Percentiles rank a stretch among this genome's conserved stretches.
Conservation (phyloP, 2,888 invertebrate species). For the Rhabditoides inermis region DNA sequence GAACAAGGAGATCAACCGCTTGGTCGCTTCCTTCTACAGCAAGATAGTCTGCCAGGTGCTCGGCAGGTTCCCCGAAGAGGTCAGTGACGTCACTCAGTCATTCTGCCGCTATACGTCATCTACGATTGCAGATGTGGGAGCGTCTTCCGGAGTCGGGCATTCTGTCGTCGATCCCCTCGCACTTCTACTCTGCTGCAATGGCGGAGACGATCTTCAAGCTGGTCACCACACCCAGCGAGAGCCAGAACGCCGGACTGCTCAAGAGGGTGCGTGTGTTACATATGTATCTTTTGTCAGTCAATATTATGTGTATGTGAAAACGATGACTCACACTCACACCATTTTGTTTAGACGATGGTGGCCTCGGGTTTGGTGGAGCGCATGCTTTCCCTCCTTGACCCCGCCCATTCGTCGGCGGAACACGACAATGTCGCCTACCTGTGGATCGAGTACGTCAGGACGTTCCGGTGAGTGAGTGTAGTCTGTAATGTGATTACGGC, state of each 20-base stretch:
- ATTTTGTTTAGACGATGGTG: constrained; percentile 2
- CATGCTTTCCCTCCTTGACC: constrained; percentile 14
- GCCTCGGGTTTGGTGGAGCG: constrained; percentile 13
- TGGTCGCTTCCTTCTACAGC: constrained; percentile 26
- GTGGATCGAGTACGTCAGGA: constrained; percentile 12
- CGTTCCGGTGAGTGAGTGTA: constrained; percentile 1
- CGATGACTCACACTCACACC: not conserved
- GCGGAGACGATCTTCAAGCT: not conserved
- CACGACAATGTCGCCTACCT: constrained; percentile 24
- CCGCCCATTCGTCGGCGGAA: constrained; percentile 8
- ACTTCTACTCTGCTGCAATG: not conserved
- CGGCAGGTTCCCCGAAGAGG: not conserved
- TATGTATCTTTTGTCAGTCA: no score
- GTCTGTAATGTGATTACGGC: no score
- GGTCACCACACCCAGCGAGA: not conserved
- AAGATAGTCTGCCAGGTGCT: constrained; percentile 23
- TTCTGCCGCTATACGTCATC: not conserved
- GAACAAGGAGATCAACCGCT: constrained; percentile 15
- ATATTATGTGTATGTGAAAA: no score
- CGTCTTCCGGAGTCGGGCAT: not conserved
- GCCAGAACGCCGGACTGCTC: not conserved
- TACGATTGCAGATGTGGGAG: not conserved
- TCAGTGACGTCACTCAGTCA: no score
- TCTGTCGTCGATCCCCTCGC: not conserved
- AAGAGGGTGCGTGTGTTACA: not conserved